phyloP scores from a whole-genome alignment of 2,113 vertebrate genomes.

The Lepidothrix coronata region DNA sequence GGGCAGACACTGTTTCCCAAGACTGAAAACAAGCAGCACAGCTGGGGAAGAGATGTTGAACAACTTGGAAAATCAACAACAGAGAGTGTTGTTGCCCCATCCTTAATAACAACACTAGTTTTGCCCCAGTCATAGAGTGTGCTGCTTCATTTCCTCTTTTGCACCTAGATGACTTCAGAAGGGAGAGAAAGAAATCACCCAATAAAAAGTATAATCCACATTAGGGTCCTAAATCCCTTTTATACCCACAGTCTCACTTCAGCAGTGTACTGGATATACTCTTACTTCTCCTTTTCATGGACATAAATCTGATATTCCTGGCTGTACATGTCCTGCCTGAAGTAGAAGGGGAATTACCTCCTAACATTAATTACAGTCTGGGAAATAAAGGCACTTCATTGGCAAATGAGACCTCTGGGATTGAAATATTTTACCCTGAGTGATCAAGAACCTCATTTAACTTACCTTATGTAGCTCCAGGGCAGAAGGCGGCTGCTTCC shows the following conservation, averaged over 20 bases:
- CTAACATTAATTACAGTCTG: background rate
- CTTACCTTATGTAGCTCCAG: background rate
- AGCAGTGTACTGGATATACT: background rate
- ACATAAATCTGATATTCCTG: background rate
- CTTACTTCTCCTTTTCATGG: background rate
- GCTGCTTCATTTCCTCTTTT: background rate
- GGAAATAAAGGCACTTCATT: background rate
- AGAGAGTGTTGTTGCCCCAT: background rate
- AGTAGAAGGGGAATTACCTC: background rate
- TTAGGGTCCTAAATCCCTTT: background rate
- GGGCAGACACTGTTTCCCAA: background rate
- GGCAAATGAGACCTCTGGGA: background rate
- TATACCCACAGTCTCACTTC: background rate
- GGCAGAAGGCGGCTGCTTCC: background rate
- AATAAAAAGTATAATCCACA: background rate
- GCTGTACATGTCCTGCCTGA: background rate
- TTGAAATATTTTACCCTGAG: background rate
- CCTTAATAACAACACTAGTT: background rate
- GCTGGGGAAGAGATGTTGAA: background rate
- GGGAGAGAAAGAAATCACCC: background rate
- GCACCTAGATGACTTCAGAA: background rate
- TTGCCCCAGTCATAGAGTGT: fast-evolving
- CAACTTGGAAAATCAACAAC: background rate
- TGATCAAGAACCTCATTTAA: background rate
- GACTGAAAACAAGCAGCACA: background rate